Evolutionary conservation across 2,797 vertebrate genomes (phyloP).

Genomic region (Hirundo rustica): DNA sequence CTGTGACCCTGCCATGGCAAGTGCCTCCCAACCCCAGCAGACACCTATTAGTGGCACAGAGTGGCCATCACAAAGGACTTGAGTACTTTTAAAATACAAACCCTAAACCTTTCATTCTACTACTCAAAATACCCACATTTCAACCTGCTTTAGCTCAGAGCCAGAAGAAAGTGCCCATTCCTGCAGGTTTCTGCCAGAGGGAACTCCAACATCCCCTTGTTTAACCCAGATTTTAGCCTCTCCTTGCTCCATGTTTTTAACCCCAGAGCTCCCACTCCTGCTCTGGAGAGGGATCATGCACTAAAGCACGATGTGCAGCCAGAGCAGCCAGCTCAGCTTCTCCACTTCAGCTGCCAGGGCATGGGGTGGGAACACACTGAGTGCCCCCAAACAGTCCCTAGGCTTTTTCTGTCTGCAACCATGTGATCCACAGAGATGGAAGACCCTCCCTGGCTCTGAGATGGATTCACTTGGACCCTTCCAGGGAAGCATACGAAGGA

Average conservation of each 20-base stretch:
- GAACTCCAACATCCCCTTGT: background rate
- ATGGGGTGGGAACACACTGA: background rate
- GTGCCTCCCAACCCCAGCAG: background rate
- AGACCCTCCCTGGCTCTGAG: background rate
- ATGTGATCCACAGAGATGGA: background rate
- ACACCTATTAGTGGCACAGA: background rate
- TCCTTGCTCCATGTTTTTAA: background rate
- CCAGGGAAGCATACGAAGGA: background rate
- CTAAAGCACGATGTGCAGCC: rapidly evolving
- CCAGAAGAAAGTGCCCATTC: background rate
- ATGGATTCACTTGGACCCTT: background rate
- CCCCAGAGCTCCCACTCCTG: background rate
- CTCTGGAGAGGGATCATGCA: background rate
- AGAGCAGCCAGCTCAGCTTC: background rate
- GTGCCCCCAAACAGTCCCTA: background rate
- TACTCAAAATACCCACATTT: background rate
- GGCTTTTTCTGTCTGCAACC: background rate
- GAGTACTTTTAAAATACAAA: background rate
- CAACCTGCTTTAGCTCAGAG: background rate
- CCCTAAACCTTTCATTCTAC: background rate
- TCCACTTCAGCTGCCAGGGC: background rate
- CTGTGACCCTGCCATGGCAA: background rate
- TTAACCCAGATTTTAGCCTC: background rate
- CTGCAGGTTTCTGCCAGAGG: background rate
- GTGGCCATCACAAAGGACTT: background rate